Base-by-base conservation (phyloP, 1,140 invertebrate species). In the Mamestra configurata region DNA sequence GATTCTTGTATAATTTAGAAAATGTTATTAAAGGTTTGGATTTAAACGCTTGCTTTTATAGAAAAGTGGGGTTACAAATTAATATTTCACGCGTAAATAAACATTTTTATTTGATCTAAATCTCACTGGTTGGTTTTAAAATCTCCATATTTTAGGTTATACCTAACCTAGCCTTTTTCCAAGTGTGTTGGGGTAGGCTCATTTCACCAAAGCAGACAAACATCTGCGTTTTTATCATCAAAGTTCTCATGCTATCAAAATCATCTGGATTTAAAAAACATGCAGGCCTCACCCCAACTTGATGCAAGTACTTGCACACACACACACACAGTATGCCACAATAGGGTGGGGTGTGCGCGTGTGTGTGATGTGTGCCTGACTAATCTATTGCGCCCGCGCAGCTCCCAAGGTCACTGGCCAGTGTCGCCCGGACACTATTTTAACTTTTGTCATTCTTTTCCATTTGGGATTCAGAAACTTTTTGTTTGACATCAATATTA, bases 341-440 rank as follows among this genome's bases (percentile, higher is more conserved):
- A 53, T 76, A 43, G 61, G 59, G 79, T 82, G 77, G 13, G 15
- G 15, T 49, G 64, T 81, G 77, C 75, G 75, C 76, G 80, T 85
- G 85, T 84, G 80, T 79, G 72, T 79, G 22, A 61, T 80, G 84
- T 85, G 81, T 84, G 85, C 77, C 84, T 89, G 87, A 90, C 85
- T 89, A 90, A 92, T 92, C 87, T 90, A 88, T 85, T 91, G 90
- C 89, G 90, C 87, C 57, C 73, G 73, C 89, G 87, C 88, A 86
- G 82, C 88, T 85, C 86, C 92, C 93, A 94, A 94, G 93, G 93
- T 92, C 91, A 94, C 92, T 93, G 91, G 82, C 93, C 92, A 93
- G 82, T 86, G 87, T 85, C 86, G 88, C 89, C 84, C 88, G 82
- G 88, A 85, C 89, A 86, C 88, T 88, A 91, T 87, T 91, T 88